These are phyloP conservation scores for Lepidotrigona ventralis DNA, from an alignment of 1,140 invertebrate genomes.

Conservation along the genomic window DNA sequence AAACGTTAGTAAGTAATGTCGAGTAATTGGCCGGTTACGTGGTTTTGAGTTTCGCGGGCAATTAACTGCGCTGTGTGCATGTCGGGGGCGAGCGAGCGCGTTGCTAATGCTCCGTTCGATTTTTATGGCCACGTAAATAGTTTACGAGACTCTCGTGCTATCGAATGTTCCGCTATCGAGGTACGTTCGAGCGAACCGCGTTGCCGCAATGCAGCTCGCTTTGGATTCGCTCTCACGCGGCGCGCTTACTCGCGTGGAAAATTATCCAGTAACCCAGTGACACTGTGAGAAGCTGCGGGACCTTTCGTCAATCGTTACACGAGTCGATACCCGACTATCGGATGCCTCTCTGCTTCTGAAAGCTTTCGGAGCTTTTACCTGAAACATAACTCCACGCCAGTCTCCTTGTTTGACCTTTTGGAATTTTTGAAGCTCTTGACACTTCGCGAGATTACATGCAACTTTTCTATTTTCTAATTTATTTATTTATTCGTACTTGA, in stretches of 20 bases:
- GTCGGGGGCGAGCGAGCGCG: background rate
- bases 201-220: conserved; percentile 49
- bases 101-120: conserved; percentile 24
- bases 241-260: conserved; percentile 61
- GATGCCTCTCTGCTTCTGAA: background rate
- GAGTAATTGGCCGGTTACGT: background rate
- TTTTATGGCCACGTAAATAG: conserved; percentile 39
- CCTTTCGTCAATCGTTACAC: conserved; percentile 16
- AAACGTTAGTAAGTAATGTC: background rate
- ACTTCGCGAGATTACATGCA: too few species aligned
- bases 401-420: background rate
- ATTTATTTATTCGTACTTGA: too few species aligned
- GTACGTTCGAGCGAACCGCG: conserved; percentile 36
- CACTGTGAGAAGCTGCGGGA: conserved; percentile 47
- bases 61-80: conserved; percentile 25
- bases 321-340: background rate
- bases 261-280: conserved; percentile 65
- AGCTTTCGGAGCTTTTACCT: background rate
- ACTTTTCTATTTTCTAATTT: too few species aligned
- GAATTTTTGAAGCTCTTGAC: background rate
- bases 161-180: conserved; percentile 25
- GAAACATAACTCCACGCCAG: background rate
- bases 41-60: background rate
- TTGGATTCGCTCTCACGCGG: conserved; percentile 54
- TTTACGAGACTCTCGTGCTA: conserved; percentile 39